Base-by-base conservation (phyloP, 2,113 vertebrate genomes). In the Oryzias curvinotus region DNA sequence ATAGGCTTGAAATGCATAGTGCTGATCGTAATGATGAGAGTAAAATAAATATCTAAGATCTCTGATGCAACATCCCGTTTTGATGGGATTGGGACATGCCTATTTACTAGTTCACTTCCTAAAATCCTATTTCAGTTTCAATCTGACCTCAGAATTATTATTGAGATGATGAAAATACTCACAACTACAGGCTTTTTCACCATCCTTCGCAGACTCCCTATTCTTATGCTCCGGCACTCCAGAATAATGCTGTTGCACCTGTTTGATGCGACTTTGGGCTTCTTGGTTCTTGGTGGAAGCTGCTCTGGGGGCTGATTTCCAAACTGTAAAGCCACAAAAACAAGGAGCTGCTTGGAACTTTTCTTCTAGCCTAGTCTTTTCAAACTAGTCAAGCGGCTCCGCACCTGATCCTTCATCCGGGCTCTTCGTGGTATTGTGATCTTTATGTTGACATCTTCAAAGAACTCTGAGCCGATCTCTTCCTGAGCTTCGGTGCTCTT, bases 351-450 rank as follows among this genome's bases (percentile, higher is more conserved):
- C 10, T 15, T 8, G 6, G 43, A 43, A 4, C 12, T 17, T 46
- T 46, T 46, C 14, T 46, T 46, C 16, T 6, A 7, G 41, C 4
- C 41, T 14, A 43, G 41, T 43, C 41, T 36, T 36, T 36, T 12
- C 8, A 36, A 36, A 36, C 12, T 10, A 1, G 13, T 21, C 59
- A 25, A 4, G 1, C 5, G 2, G 5, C 19, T 66, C 73, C 91
- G 12, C 8, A 97, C 97, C 93, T 95, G 92, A 73, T 98, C 96
- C 83, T 95, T 98, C 95, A 97, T 96, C 76, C 93, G 93, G 70
- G 91, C 91, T 87, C 94, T 94, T 79, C 94, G 91, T 17, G 95
- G 93, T 68, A 94, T 76, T 3, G 80, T 77, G 73, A 94, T 62
- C 70, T 90, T 93, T 74, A 90, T 77, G 82, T 93, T 93, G 65